Conservation (phyloP, 2,797 vertebrate genomes). For the Phalanger gymnotis region DNA sequence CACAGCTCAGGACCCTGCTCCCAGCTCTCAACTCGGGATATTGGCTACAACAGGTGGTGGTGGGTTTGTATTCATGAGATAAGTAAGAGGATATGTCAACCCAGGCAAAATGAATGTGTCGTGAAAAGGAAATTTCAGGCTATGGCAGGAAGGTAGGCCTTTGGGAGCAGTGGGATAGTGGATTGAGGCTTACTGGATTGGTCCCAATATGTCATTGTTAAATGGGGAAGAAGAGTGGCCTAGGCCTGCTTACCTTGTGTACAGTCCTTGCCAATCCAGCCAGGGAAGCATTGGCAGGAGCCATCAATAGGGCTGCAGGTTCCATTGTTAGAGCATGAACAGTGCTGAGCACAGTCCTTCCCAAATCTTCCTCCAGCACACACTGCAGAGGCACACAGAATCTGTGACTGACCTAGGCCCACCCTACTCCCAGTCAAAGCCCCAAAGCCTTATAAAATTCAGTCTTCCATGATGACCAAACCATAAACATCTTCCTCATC, state of each 20-base stretch:
- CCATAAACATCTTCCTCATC: slow-evolving; percentile 29
- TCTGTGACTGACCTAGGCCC: slow-evolving; percentile 29
- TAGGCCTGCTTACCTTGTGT: slow-evolving; percentile 90
- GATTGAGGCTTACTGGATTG: background rate
- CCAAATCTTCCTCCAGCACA: slow-evolving; percentile 94
- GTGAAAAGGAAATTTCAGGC: background rate
- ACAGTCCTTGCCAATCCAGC: slow-evolving; percentile 97
- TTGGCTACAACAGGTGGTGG: slow-evolving; percentile 5
- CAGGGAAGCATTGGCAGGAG: slow-evolving; percentile 96
- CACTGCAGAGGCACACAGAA: slow-evolving; percentile 85
- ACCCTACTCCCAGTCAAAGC: background rate
- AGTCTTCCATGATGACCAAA: background rate
- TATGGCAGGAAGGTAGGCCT: background rate
- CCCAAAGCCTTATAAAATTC: background rate
- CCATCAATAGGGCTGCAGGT: slow-evolving; percentile 98
- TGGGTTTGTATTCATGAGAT: background rate
- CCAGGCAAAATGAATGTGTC: background rate
- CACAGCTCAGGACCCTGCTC: background rate
- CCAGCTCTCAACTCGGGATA: background rate
- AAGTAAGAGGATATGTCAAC: background rate
- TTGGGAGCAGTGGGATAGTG: background rate
- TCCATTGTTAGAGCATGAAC: slow-evolving; percentile 96
- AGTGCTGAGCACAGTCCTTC: slow-evolving; percentile 91
- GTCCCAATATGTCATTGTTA: background rate
- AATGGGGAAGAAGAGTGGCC: slow-evolving; percentile 10